Percentiles rank a stretch among this genome's conserved stretches.
Evolutionary conservation across 2,888 invertebrate genomes (phyloP).

Genomic region (Aphelenchoides bicaudatus): DNA sequence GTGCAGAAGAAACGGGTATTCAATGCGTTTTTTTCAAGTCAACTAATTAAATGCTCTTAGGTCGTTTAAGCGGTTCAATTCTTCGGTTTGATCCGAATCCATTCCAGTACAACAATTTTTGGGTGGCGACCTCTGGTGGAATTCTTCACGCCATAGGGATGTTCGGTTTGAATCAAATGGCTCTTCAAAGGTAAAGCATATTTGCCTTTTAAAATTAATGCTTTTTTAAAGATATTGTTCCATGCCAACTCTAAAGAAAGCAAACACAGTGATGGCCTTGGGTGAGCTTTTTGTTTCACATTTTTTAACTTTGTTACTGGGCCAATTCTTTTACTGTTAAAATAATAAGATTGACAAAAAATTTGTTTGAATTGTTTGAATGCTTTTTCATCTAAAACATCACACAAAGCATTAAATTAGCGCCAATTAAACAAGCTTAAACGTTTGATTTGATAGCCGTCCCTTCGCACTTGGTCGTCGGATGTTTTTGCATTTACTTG

Average conservation of each 20-base stretch:
- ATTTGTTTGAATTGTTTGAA: too few relatives aligned
- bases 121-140: conserved; percentile 33
- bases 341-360: too few relatives aligned
- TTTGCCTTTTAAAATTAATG: conserved; percentile 44
- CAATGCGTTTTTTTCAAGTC: too few relatives aligned
- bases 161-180: conserved; percentile 43
- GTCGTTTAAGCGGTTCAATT: conserved; percentile 24
- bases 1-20: conserved; percentile 24
- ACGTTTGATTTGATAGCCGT: too few relatives aligned
- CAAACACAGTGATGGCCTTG: conserved; percentile 34
- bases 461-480: conserved; percentile 35
- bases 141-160: conserved; percentile 31
- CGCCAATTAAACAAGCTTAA: too few relatives aligned
- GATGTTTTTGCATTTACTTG: conserved; percentile 29
- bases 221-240: conserved; percentile 42
- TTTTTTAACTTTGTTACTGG: too few relatives aligned
- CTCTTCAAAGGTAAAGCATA: conserved; percentile 39
- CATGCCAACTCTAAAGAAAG: conserved; percentile 33
- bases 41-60: too few relatives aligned
- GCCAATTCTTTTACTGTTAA: too few relatives aligned
- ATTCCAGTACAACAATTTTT: conserved; percentile 35
- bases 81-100: conserved; percentile 19
- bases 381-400: too few relatives aligned
- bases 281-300: too few relatives aligned
- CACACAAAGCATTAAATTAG: too few relatives aligned